Evolutionary conservation across 2,888 invertebrate genomes (phyloP).

Genomic region (Drosophila neutralis): DNA sequence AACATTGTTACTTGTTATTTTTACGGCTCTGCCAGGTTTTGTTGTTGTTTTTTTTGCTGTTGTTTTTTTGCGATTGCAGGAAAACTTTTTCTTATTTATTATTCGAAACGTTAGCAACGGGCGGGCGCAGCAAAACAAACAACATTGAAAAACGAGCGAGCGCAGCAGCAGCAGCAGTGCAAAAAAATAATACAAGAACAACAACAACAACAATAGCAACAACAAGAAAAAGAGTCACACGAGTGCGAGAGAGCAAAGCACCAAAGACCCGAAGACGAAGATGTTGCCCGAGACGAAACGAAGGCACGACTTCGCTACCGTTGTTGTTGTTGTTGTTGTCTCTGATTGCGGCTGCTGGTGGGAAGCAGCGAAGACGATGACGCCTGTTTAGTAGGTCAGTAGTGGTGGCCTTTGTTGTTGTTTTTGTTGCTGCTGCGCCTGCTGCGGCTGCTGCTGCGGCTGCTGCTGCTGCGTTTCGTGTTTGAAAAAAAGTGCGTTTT

Average conservation of each 20-base stretch:
- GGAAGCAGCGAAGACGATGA: constrained; percentile 46
- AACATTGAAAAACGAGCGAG: constrained; percentile 72
- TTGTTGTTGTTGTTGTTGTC: constrained; percentile 14
- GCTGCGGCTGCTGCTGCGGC: neutral
- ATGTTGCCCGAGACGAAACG: constrained; percentile 54
- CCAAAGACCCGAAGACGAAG: constrained; percentile 50
- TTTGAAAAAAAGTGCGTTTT: constrained; percentile 30
- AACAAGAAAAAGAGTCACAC: constrained; percentile 55
- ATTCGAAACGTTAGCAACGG: constrained; percentile 70
- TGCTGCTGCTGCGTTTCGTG: constrained; percentile 33
- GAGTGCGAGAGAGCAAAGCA: constrained; percentile 46
- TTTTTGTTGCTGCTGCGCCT: constrained; percentile 19
- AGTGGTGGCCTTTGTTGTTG: constrained; percentile 72
- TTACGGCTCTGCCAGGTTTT: constrained; percentile 45
- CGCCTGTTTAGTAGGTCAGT: constrained; percentile 83
- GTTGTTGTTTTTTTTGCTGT: neutral
- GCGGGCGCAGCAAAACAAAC: constrained; percentile 56
- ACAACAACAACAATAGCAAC: constrained; percentile 26
- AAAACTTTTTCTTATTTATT: constrained; percentile 84
- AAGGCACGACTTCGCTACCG: constrained; percentile 50
- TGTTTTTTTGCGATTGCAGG: constrained; percentile 65
- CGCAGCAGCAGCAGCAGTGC: constrained; percentile 33
- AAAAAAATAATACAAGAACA: constrained; percentile 34
- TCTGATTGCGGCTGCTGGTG: constrained; percentile 38
- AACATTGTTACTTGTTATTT: constrained; percentile 56